These are phyloP conservation scores for Syrista parreyssii DNA, from an alignment of 2,888 invertebrate genomes.

Conservation along the genomic window DNA sequence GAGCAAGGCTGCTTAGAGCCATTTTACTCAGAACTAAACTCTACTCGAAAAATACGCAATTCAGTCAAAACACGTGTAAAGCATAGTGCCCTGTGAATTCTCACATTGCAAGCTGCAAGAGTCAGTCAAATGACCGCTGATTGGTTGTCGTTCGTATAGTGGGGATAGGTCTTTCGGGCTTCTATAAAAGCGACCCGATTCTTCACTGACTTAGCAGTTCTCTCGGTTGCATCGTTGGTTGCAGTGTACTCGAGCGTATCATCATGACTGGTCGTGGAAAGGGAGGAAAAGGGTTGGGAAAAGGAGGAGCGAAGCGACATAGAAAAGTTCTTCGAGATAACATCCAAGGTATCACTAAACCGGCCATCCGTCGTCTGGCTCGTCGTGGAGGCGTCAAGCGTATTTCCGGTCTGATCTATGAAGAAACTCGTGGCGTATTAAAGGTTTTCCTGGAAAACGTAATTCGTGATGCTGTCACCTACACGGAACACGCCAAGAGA, in stretches of 20 bases:
- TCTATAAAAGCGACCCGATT: not conserved
- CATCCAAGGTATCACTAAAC: conserved; percentile 82
- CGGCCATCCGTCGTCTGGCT: conserved; percentile 72
- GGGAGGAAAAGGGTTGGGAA: conserved; percentile 69
- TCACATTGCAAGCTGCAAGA: not conserved
- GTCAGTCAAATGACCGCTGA: not conserved
- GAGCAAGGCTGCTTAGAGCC: not conserved
- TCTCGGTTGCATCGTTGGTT: not conserved
- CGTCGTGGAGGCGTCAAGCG: conserved; percentile 74
- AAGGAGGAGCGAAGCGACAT: conserved; percentile 71
- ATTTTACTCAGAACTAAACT: not conserved
- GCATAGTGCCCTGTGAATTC: not conserved
- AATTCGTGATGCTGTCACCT: conserved; percentile 73
- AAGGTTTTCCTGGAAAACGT: conserved; percentile 76
- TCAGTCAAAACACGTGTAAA: not conserved
- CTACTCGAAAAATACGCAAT: not conserved
- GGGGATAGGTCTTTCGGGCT: not conserved
- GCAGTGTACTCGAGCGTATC: not conserved
- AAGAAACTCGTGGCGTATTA: conserved; percentile 83
- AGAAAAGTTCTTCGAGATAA: conserved; percentile 67
- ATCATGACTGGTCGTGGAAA: conserved; percentile 42
- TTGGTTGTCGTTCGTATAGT: not conserved
- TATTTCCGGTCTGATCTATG: conserved; percentile 83
- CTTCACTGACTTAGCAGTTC: not conserved
- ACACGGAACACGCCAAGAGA: conserved; percentile 73